These are phyloP conservation scores for Pollenia griseotomentosa DNA, from an alignment of 2,888 invertebrate genomes.

Conservation along the genomic window DNA sequence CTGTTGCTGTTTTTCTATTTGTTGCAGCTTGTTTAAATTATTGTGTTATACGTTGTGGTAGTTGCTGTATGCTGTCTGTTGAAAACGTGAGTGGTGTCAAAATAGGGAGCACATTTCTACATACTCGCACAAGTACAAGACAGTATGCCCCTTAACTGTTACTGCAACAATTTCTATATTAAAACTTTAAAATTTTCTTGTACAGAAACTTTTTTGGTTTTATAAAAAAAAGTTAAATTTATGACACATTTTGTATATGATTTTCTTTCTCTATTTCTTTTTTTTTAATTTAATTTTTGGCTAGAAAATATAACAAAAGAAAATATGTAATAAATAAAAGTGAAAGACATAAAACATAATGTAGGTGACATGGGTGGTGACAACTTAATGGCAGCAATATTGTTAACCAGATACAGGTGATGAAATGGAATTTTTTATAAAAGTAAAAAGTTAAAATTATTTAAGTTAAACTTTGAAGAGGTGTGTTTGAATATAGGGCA, in stretches of 20 bases:
- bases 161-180: conserved; percentile 25
- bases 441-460: too few species aligned
- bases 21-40: conserved; percentile 61
- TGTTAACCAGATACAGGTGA: conserved; percentile 69
- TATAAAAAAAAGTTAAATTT: conserved; percentile 57
- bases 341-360: conserved; percentile 73
- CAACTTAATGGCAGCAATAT: conserved; percentile 71
- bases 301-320: conserved; percentile 27
- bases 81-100: conserved; percentile 73
- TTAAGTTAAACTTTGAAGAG: too few species aligned
- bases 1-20: conserved; percentile 26
- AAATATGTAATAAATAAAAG: conserved; percentile 61
- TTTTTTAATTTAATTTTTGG: conserved; percentile 16
- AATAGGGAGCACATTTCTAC: conserved; percentile 70
- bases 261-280: conserved; percentile 38
- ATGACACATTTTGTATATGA: conserved; percentile 58
- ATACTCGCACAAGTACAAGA: conserved; percentile 40
- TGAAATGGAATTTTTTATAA: conserved; percentile 27
- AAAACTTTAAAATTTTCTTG: not conserved
- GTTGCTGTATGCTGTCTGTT: conserved; percentile 66
- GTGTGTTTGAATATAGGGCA: too few species aligned
- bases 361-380: conserved; percentile 72
- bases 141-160: conserved; percentile 10
- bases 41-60: conserved; percentile 55
- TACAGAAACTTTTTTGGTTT: conserved; percentile 2